Percentiles rank a stretch among this genome's conserved stretches.
These are phyloP conservation scores for Babylonia areolata DNA, from an alignment of 1,140 invertebrate species.

Conservation along the genomic window DNA sequence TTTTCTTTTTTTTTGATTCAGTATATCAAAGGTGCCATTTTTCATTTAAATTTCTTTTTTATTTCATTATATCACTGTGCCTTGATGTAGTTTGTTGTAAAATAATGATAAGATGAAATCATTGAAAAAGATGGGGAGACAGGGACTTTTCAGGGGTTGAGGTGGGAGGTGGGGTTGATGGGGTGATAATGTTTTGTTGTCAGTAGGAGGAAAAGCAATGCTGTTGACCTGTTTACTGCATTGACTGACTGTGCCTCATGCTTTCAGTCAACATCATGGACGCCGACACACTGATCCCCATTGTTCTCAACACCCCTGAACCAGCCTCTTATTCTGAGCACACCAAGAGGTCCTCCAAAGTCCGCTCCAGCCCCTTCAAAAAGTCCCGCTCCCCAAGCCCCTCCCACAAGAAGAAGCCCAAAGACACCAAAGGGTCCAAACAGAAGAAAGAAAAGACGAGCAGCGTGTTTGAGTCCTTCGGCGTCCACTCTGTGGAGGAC, in stretches of 20 bases:
- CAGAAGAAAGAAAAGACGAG: constrained; percentile 27
- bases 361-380: constrained; percentile 19
- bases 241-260: background rate
- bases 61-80: too few relatives aligned
- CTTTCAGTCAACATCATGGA: constrained; percentile 44
- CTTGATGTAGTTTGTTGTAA: too few relatives aligned
- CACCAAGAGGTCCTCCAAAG: background rate
- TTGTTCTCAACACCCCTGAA: constrained; percentile 2
- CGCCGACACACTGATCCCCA: constrained; percentile 18
- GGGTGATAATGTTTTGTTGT: background rate
- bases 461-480: background rate
- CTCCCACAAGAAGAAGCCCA: background rate
- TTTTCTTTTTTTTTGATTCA: too few relatives aligned
- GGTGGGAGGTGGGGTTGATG: too few relatives aligned
- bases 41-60: too few relatives aligned
- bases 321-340: background rate
- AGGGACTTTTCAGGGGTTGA: too few relatives aligned
- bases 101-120: too few relatives aligned
- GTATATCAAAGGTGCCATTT: too few relatives aligned
- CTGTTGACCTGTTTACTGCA: too few relatives aligned
- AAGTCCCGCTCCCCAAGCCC: constrained; percentile 1
- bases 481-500: constrained; percentile 12
- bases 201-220: too few relatives aligned
- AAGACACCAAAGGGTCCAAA: background rate
- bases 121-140: too few relatives aligned